Percentiles rank a stretch among this genome's conserved stretches.
Evolutionary conservation across 1,140 invertebrate genomes (phyloP).

Genomic region (Drosophila nannoptera): DNA sequence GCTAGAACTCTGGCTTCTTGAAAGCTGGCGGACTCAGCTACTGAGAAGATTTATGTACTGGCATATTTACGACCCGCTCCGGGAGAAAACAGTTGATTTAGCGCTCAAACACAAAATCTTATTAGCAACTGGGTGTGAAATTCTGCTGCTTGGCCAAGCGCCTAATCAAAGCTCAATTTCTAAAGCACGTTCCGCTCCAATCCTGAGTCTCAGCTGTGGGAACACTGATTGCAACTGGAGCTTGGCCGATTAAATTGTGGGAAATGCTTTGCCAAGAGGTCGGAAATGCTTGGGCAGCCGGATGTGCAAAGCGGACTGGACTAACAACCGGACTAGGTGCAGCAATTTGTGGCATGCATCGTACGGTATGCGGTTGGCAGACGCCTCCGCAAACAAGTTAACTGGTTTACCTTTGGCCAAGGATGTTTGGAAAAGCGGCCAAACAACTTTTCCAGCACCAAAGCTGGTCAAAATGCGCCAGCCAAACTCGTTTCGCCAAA

Average conservation of each 20-base stretch:
- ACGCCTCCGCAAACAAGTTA: slow-evolving; percentile 63
- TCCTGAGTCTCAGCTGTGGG: slow-evolving; percentile 18
- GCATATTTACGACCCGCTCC: slow-evolving; percentile 50
- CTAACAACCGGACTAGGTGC: slow-evolving; percentile 4
- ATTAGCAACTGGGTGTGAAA: slow-evolving; percentile 42
- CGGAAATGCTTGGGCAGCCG: slow-evolving; percentile 34
- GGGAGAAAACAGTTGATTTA: slow-evolving; percentile 46
- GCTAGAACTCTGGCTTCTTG: background rate
- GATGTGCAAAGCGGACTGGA: slow-evolving; percentile 5
- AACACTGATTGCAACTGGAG: slow-evolving; percentile 32
- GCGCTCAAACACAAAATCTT: slow-evolving; percentile 21
- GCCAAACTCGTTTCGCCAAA: slow-evolving; percentile 65
- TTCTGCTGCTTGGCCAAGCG: slow-evolving; percentile 5
- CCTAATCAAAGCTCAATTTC: slow-evolving; percentile 34
- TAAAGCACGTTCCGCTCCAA: slow-evolving; percentile 21
- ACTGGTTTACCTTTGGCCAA: slow-evolving; percentile 75
- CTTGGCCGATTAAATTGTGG: slow-evolving; percentile 21
- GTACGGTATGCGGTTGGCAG: slow-evolving; percentile 17
- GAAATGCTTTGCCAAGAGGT: slow-evolving; percentile 13
- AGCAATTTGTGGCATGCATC: slow-evolving; percentile 28
- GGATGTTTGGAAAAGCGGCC: slow-evolving; percentile 70
- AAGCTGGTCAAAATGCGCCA: slow-evolving; percentile 35
- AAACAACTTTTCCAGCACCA: slow-evolving; percentile 63
- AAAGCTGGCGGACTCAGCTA: background rate
- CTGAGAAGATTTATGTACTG: slow-evolving; percentile 25